Base-by-base conservation (phyloP, 2,888 invertebrate species). In the Nephrotoma guestfalica region DNA sequence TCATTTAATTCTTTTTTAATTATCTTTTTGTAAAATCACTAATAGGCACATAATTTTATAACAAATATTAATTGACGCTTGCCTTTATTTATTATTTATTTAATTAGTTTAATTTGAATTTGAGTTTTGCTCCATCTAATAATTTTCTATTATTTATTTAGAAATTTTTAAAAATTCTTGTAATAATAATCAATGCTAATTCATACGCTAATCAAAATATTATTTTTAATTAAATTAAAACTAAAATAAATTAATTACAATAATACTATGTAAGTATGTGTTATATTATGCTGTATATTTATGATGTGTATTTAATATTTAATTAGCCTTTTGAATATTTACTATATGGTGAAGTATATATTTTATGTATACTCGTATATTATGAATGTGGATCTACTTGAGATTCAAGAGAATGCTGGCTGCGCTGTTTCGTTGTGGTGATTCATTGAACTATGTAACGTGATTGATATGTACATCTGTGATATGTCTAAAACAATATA, bases 51-150 rank as follows among this genome's bases (percentile, higher is more conserved):
- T 86, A 45, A 47, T 86, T 45, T 30, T 85, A 43, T 85, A 43
- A 51, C 45, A 51, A 51, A 51, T 51, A 51, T 51, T 86, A 86
- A 86, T 86, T 86, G 86, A 86, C 86, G 57, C 86, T 57, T 86
- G 86, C 86, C 86, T 86, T 86, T 41, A 57, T 51, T 41, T 51
- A 30, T 30, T 30, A 30, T 47, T 86, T 86, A 30, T 47, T 45
- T 47, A 45, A 42, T 85, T 85, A 41, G 11, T 86, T 86, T 47
- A n/a, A 47, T 30, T 47, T 86, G 71, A 30, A 71, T 30, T 71
- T 71, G 71, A 71, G 71, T 71, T 71, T 71, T 71, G 30, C 71
- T 71, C 71, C 71, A 71, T 71, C 71, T 71, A 71, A 71, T 9
- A 71, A 30, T 71, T 71, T 71, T 71, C 30, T 71, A 18, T 71